These are phyloP conservation scores for Micoletzkya japonica DNA, from an alignment of 2,888 invertebrate genomes.

Conservation along the genomic window DNA sequence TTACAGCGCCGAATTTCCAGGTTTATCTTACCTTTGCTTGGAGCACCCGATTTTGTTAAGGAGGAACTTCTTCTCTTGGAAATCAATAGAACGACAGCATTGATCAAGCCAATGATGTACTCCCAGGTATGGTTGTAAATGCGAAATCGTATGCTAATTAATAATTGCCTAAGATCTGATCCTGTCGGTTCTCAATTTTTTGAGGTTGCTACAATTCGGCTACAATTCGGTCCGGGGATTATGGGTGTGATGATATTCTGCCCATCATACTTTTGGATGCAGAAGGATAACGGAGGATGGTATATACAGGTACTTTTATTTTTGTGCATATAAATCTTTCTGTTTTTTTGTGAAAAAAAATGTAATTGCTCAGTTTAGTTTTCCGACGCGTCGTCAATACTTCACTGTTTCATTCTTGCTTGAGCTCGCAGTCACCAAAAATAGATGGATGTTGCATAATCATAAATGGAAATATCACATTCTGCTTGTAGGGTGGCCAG, in stretches of 20 bases:
- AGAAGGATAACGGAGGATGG: slow-evolving; percentile 11
- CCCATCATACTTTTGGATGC: background rate
- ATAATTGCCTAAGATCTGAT: slow-evolving; percentile 1
- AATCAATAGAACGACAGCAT: slow-evolving; percentile 14
- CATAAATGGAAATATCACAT: background rate
- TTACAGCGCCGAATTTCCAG: background rate
- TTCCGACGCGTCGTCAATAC: background rate
- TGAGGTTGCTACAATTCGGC: no score
- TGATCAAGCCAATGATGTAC: slow-evolving; percentile 5
- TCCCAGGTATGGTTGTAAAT: background rate
- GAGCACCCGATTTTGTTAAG: slow-evolving; percentile 17
- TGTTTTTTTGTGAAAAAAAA: no score
- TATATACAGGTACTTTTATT: slow-evolving; percentile 17
- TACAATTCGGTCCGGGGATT: slow-evolving; percentile 16
- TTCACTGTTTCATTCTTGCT: background rate
- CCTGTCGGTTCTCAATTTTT: background rate
- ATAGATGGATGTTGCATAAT: no score
- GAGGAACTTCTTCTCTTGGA: background rate
- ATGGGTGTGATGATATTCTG: background rate
- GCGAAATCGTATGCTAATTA: background rate
- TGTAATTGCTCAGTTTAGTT: background rate
- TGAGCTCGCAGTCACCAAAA: slow-evolving; percentile 2
- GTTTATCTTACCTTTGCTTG: slow-evolving; percentile 16
- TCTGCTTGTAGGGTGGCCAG: no score
- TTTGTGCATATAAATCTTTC: no score